Evolutionary conservation across 2,797 vertebrate genomes (phyloP).

Genomic region (Hemitrygon akajei): DNA sequence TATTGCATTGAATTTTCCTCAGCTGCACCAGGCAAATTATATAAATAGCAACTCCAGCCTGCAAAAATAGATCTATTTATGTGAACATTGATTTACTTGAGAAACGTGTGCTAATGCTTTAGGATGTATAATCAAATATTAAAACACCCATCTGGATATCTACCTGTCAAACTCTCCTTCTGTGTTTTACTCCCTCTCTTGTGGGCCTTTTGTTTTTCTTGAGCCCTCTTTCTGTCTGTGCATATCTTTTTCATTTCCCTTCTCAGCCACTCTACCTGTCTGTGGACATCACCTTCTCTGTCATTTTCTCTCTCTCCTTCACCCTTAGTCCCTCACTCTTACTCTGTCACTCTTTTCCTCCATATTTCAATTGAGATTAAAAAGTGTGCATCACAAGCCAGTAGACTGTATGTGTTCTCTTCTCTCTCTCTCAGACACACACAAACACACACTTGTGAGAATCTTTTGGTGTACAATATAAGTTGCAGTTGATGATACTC

Average conservation of each 20-base stretch:
- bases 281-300: not conserved
- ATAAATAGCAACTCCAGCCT: conserved; percentile 19
- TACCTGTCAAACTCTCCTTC: not conserved
- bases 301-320: too few species aligned
- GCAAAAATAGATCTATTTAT: not conserved
- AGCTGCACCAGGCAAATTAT: not conserved
- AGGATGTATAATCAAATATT: not conserved
- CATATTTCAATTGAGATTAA: too few species aligned
- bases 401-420: too few species aligned
- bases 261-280: too few species aligned
- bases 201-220: not conserved
- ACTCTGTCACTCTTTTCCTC: too few species aligned
- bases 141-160: not conserved
- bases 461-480: not conserved
- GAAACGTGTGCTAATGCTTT: not conserved
- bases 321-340: too few species aligned
- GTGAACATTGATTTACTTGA: not conserved
- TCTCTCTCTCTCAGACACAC: too few species aligned
- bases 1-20: not conserved
- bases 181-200: not conserved
- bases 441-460: too few species aligned
- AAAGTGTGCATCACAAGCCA: too few species aligned
- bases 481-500: not conserved
- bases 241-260: too few species aligned
- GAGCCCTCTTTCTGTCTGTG: not conserved